phyloP scores from a whole-genome alignment of 2,113 vertebrate genomes.

The Cacatua alba region DNA sequence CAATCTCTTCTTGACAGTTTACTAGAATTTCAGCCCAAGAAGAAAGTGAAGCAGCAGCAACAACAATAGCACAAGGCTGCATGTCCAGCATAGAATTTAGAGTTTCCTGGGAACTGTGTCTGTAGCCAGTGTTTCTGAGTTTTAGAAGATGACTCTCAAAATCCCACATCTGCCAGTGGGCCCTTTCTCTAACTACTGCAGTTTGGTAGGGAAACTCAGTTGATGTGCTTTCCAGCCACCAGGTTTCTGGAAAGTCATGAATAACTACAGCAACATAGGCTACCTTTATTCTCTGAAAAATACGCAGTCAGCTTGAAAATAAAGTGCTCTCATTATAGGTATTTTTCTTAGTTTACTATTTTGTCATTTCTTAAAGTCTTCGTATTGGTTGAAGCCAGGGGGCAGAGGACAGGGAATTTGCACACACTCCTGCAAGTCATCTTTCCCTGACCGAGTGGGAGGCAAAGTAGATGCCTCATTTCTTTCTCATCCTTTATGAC shows the following conservation, averaged over 20 bases:
- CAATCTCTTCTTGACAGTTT: background rate
- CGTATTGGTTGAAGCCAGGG: background rate
- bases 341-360: background rate
- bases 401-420: background rate
- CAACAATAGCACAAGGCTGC: background rate
- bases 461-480: background rate
- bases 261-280: background rate
- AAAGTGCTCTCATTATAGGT: background rate
- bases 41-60: background rate
- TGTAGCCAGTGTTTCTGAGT: background rate
- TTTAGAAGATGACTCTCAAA: background rate
- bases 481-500: background rate
- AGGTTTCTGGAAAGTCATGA: background rate
- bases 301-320: background rate
- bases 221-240: background rate
- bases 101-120: background rate
- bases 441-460: background rate
- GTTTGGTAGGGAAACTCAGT: background rate
- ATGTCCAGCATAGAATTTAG: background rate
- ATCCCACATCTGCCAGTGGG: fast-evolving
- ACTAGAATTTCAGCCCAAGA: background rate
- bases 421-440: background rate
- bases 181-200: background rate
- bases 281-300: background rate
- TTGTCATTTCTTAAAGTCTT: background rate